These are phyloP conservation scores for Peromyscus eremicus DNA, from an alignment of 2,797 vertebrate species.

Conservation along the genomic window DNA sequence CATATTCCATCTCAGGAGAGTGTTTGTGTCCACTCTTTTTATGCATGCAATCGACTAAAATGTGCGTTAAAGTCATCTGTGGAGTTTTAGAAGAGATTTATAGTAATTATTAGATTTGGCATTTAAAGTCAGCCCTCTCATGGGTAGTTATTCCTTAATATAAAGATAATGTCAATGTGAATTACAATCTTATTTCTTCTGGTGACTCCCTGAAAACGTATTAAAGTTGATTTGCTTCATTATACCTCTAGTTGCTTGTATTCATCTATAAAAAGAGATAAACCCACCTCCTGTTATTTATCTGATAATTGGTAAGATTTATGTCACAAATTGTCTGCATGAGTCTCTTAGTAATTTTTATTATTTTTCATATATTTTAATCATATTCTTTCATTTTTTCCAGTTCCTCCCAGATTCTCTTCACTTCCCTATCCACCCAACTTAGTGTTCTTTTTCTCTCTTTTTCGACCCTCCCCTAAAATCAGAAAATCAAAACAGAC, in stretches of 20 bases:
- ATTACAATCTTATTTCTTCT: conserved; percentile 22
- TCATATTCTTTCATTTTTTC: neutral
- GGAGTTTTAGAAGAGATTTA: conserved; percentile 3
- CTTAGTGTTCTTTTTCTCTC: neutral
- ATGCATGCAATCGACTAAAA: neutral
- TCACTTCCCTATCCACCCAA: neutral
- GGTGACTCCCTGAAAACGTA: neutral
- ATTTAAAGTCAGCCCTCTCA: neutral
- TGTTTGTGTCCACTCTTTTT: neutral
- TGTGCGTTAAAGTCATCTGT: neutral
- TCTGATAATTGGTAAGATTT: neutral
- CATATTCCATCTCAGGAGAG: neutral
- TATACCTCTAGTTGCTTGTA: neutral
- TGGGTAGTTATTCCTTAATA: neutral
- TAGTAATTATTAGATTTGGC: neutral
- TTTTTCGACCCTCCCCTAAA: neutral
- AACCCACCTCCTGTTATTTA: neutral
- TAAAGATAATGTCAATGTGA: neutral
- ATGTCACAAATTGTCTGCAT: neutral
- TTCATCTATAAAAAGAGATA: conserved; percentile 26
- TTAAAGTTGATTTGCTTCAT: conserved; percentile 39
- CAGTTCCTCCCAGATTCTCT: neutral
- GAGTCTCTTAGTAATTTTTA: neutral
- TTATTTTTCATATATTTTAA: neutral
- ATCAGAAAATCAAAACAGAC: neutral